A percentile compares a stretch with the other conserved stretches of the same genome.
Conservation (phyloP, 2,113 vertebrate genomes). For the Gallinago undulata region DNA sequence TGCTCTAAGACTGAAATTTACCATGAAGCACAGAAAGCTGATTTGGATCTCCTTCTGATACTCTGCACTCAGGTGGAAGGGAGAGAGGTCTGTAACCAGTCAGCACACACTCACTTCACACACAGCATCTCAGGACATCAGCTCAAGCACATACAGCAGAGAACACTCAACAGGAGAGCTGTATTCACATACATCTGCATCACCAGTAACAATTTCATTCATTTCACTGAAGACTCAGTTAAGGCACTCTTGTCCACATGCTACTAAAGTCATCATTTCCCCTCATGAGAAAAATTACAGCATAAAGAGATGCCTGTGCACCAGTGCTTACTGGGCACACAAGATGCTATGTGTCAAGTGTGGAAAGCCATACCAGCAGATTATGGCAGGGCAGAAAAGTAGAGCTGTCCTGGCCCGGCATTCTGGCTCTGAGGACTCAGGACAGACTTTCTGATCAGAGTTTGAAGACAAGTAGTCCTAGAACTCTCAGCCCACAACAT, state of each 20-base stretch:
- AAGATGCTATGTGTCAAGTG: not conserved
- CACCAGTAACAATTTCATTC: not conserved
- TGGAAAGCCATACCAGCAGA: not conserved
- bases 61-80: not conserved
- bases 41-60: not conserved
- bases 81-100: not conserved
- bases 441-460: not conserved
- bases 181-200: not conserved
- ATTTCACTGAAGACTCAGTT: not conserved
- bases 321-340: not conserved
- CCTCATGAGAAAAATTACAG: not conserved
- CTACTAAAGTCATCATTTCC: not conserved
- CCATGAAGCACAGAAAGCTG: not conserved
- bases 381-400: not conserved
- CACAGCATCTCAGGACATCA: not conserved
- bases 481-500: not conserved
- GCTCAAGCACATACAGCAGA: not conserved
- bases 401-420: not conserved
- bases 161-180: not conserved
- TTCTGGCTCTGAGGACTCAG: not conserved
- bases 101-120: not conserved
- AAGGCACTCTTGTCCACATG: not conserved
- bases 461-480: not conserved
- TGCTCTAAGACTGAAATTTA: not conserved
- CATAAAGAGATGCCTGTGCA: not conserved